Percentiles rank a stretch among this genome's conserved stretches.
Conservation (phyloP, 2,113 vertebrate genomes). For the Scophthalmus maximus region DNA sequence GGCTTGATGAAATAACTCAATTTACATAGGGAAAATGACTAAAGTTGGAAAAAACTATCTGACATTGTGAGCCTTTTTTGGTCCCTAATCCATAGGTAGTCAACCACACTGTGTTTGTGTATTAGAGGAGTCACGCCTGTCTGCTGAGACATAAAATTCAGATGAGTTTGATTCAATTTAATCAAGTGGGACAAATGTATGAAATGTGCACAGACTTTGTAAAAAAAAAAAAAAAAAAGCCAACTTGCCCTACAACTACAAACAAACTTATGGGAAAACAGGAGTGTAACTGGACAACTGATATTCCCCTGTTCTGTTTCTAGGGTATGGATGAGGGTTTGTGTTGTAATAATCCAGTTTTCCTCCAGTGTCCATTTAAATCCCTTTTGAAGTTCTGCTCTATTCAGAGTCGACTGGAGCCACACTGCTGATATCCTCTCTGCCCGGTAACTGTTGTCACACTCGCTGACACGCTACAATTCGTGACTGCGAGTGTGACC, state of each 20-base stretch:
- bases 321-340: neutral
- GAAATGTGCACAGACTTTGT: neutral
- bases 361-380: conserved; percentile 20
- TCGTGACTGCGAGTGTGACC: conserved; percentile 39
- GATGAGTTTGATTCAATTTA: neutral
- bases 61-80: no score
- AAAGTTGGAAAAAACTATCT: no score
- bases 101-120: neutral
- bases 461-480: conserved; percentile 25
- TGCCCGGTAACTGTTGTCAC: conserved; percentile 41
- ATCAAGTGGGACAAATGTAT: neutral
- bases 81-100: neutral
- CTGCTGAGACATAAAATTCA: neutral
- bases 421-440: conserved; percentile 17
- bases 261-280: neutral
- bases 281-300: neutral
- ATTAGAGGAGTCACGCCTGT: neutral
- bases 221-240: neutral
- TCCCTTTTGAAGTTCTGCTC: conserved; percentile 16
- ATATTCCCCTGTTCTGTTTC: neutral
- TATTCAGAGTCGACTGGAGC: conserved; percentile 33
- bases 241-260: neutral
- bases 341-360: neutral
- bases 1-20: no score
- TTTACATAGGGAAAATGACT: no score